A percentile compares a stretch with the other conserved stretches of the same genome.
These are phyloP conservation scores for Conistra vaccinii DNA, from an alignment of 2,888 invertebrate genomes.

Conservation along the genomic window DNA sequence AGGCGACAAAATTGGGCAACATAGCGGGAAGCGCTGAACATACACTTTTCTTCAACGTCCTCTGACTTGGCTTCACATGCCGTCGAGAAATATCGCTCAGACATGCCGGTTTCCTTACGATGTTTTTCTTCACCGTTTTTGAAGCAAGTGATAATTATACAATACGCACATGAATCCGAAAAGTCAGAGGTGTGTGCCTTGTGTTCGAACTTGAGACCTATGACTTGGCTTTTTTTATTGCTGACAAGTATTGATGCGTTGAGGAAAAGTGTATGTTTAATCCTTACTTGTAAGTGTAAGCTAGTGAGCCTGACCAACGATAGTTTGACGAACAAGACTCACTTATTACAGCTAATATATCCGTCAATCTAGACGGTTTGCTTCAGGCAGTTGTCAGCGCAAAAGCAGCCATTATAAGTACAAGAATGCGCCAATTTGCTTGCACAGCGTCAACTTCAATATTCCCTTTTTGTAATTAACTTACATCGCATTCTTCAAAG, in stretches of 20 bases:
- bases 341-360: constrained; percentile 44
- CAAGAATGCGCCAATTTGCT: constrained; percentile 21
- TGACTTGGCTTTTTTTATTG: too few species aligned
- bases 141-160: too few species aligned
- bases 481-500: background rate
- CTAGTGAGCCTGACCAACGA: background rate
- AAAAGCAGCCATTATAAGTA: constrained; percentile 32
- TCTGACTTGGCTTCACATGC: too few species aligned
- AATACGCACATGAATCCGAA: too few species aligned
- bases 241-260: too few species aligned
- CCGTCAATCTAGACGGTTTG: constrained; percentile 23
- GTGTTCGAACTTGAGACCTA: too few species aligned
- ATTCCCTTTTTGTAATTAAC: constrained; percentile 16
- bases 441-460: constrained; percentile 1
- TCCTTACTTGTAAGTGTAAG: background rate
- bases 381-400: constrained; percentile 18
- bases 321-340: background rate
- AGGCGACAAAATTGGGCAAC: background rate
- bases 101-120: too few species aligned
- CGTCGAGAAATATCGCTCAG: too few species aligned
- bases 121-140: too few species aligned
- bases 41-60: background rate
- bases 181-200: too few species aligned
- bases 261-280: too few species aligned
- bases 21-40: background rate